phyloP scores from a whole-genome alignment of 37 sponge, comb jelly and placozoan species.

The Cladorhizidae sp. region DNA sequence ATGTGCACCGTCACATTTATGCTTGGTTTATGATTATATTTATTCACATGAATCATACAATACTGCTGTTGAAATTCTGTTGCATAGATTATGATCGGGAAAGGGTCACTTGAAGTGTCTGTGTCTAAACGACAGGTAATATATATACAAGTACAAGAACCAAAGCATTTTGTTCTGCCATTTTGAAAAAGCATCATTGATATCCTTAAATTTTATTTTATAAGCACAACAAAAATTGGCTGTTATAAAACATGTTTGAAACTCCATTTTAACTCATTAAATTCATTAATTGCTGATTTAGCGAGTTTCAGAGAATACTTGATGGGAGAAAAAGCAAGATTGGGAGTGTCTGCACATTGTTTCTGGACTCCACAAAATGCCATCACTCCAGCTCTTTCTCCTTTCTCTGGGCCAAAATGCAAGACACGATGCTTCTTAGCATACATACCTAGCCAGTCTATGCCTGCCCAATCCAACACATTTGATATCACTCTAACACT shows the following conservation, averaged over 20 bases:
- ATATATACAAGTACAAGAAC: no score
- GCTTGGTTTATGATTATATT: no score
- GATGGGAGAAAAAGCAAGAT: slow-evolving; percentile 43
- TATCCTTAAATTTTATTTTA: no score
- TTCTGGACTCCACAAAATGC: slow-evolving; percentile 61
- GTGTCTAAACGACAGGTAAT: no score
- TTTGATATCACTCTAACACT: background rate
- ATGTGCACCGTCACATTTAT: no score
- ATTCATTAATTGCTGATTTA: slow-evolving; percentile 21
- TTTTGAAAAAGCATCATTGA: no score
- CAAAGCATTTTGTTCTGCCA: no score
- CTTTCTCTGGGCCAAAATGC: slow-evolving; percentile 22
- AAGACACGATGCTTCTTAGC: slow-evolving; percentile 32
- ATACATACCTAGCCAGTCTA: slow-evolving; percentile 71
- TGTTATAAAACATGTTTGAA: background rate
- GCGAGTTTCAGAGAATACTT: slow-evolving; percentile 48
- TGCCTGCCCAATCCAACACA: slow-evolving; percentile 20
- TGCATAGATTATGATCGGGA: no score
- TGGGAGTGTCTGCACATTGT: slow-evolving; percentile 26
- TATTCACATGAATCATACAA: no score
- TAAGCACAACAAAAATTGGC: no score
- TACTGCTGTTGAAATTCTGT: no score
- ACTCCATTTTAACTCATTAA: slow-evolving; percentile 40
- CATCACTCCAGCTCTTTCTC: slow-evolving; percentile 48
- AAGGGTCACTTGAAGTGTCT: no score